These are phyloP conservation scores for Trachelus tabidus DNA, from an alignment of 2,888 invertebrate species.

Conservation along the genomic window DNA sequence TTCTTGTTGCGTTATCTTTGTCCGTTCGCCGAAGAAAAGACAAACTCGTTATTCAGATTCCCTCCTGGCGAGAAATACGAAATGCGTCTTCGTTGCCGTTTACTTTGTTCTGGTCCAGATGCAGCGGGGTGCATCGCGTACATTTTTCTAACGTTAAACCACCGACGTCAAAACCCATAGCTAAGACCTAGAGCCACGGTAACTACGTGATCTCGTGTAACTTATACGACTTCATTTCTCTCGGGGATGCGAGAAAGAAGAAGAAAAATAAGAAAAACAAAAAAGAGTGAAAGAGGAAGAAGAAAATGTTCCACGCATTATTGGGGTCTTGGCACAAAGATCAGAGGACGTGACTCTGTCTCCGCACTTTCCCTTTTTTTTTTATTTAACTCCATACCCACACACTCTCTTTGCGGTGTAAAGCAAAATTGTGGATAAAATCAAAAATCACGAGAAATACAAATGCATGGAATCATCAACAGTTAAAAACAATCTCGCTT, in stretches of 20 bases:
- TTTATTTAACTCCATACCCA: background rate
- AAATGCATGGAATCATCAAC: background rate
- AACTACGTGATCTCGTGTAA: background rate
- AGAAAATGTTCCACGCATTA: background rate
- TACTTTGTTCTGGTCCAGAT: slow-evolving; percentile 4
- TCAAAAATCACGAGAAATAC: background rate
- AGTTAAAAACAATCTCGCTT: slow-evolving; percentile 5
- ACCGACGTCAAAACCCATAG: background rate
- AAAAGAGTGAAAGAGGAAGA: background rate
- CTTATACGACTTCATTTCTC: background rate
- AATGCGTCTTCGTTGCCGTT: slow-evolving; percentile 9
- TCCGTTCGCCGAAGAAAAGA: slow-evolving; percentile 31
- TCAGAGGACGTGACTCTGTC: background rate
- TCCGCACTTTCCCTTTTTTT: background rate
- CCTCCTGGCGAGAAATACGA: slow-evolving; percentile 22
- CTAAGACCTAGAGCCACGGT: background rate
- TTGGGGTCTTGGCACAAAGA: background rate
- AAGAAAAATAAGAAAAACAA: background rate
- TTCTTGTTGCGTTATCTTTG: slow-evolving; percentile 54
- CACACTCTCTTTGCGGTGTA: background rate
- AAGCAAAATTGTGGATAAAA: background rate
- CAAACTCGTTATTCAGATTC: slow-evolving; percentile 42
- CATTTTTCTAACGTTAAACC: background rate
- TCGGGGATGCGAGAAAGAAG: background rate
- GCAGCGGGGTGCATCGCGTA: slow-evolving; percentile 1